Evolutionary conservation across 2,797 vertebrate genomes (phyloP), one percentile per base, ranked within the genome.

Genomic region (Dendrocincla fuliginosa): DNA sequence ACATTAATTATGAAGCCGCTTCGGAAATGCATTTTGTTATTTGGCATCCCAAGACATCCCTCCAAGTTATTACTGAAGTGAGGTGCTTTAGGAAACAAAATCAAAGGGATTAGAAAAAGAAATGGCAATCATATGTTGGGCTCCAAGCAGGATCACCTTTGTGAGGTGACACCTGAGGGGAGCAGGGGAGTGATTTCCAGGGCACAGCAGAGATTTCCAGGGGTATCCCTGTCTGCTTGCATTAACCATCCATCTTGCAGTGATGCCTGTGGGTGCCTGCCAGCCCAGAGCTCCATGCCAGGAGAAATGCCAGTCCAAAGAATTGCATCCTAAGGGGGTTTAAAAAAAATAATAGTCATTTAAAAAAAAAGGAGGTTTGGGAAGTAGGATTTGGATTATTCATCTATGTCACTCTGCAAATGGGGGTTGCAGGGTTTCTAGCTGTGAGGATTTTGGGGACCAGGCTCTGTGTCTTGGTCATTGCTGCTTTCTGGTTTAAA

Each of bases 1-100:
- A 98, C 97, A 98, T 98, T 98, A 98, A 98, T 98, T 98, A 98
- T 97, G 97, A 97, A 98, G 96, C 97, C 22, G 24, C 96, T 71
- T 93, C 93, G 61, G 96, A 98, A 98, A 98, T 94, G 97, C 97
- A 88, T 96, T 97, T 96, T 97, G 83, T 97, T 97, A 95, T 97
- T 97, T 96, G 97, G 94, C 94, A 95, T 95, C 96, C 95, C 82
- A 73, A 96, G 97, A 96, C 96, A 92, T 97, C 95, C 90, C 95
- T 95, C 83, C 91, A 27, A 83, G 93, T 97, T 97, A 97, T 97
- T 96, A 53, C 89, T 32, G 93, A 89, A 90, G 91, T 27, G 57
- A 94, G 88, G 92, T 84, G 88, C 90, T 90, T 78, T 77, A 44
- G 78, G 93, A 83, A 75, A 52, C 63, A 80, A 60, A 77, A 73